These are phyloP conservation scores for Cynopterus sphinx DNA, from an alignment of 2,797 vertebrate genomes.

Conservation along the genomic window DNA sequence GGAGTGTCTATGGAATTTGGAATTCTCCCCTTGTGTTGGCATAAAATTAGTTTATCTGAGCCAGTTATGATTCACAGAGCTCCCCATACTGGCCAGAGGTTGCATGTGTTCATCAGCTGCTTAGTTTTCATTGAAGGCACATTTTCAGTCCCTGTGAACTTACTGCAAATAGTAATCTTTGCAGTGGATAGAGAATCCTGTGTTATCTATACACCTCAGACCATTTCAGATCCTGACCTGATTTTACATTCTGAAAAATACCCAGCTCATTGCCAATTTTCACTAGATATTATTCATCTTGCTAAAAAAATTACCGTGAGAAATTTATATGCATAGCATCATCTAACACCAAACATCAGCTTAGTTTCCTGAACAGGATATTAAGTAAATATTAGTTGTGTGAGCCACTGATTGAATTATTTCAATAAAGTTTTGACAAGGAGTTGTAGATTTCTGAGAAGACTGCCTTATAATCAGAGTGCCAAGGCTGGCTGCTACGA, in stretches of 20 bases:
- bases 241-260: conserved; percentile 35
- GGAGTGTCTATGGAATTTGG: conserved; percentile 73
- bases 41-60: conserved; percentile 22
- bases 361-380: background rate
- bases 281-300: background rate
- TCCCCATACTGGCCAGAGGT: conserved; percentile 17
- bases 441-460: conserved; percentile 8
- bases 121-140: background rate
- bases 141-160: background rate
- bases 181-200: background rate
- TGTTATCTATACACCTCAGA: background rate
- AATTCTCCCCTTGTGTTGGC: conserved; percentile 63
- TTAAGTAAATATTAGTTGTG: background rate
- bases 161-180: background rate
- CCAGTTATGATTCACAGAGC: conserved; percentile 28
- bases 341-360: background rate
- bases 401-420: background rate
- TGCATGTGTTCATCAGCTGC: background rate
- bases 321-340: background rate
- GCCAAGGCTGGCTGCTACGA: background rate
- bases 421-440: background rate
- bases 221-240: background rate
- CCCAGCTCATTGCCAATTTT: background rate
- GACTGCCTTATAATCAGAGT: background rate
- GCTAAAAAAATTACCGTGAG: conserved; percentile 31